These are phyloP conservation scores for Nymphicus hollandicus DNA, from an alignment of 2,113 vertebrate species.

Conservation along the genomic window DNA sequence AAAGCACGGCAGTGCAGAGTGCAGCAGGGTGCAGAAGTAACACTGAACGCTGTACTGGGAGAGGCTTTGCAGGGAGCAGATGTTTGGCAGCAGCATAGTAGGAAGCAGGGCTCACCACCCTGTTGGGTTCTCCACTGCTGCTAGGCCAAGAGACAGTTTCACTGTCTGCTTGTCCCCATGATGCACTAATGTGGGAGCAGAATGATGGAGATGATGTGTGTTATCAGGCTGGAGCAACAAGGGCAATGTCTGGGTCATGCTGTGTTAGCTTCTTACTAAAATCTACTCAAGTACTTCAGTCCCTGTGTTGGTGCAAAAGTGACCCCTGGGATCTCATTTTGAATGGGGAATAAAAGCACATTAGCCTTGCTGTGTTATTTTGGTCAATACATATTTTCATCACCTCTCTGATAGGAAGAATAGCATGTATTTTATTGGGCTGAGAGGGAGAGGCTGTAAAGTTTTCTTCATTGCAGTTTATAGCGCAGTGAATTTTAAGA, in stretches of 20 bases:
- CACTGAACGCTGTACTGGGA: accelerated
- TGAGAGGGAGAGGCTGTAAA: background rate
- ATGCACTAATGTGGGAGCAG: accelerated
- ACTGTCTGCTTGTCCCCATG: background rate
- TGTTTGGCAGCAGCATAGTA: background rate
- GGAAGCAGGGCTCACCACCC: background rate
- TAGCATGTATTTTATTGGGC: background rate
- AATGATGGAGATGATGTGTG: accelerated
- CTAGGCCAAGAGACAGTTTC: background rate
- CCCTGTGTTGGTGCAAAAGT: background rate
- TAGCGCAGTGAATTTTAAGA: background rate
- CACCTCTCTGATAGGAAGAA: background rate
- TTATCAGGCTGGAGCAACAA: background rate
- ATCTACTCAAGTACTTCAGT: background rate
- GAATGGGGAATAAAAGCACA: background rate
- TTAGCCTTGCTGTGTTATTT: background rate
- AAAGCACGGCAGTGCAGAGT: background rate
- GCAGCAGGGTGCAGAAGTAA: background rate
- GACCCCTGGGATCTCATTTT: background rate
- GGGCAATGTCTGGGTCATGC: background rate
- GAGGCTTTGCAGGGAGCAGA: background rate
- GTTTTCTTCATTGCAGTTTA: background rate
- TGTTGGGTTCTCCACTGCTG: background rate
- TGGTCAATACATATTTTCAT: background rate
- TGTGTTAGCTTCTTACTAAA: background rate